phyloP scores from a whole-genome alignment of 2,113 vertebrate species.

The Aptenodytes forsteri region DNA sequence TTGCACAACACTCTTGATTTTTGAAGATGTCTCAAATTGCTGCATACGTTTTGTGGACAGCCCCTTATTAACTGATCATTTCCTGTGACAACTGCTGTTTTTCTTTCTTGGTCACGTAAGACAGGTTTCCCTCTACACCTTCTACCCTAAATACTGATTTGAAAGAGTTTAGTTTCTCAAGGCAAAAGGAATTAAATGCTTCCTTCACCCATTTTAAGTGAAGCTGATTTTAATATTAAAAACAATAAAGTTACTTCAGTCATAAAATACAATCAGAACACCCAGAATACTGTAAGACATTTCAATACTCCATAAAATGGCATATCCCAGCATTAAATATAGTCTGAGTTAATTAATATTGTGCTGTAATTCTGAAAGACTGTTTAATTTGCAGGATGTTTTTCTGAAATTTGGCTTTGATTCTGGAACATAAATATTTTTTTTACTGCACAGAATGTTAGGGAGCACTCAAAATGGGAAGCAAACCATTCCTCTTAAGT shows the following conservation, averaged over 20 bases:
- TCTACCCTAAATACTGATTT: not conserved
- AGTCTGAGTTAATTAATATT: not conserved
- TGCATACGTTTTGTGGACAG: not conserved
- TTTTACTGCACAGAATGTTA: not conserved
- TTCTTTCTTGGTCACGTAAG: not conserved
- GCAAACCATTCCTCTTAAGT: not conserved
- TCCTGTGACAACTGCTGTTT: not conserved
- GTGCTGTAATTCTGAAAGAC: not conserved
- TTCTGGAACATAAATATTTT: not conserved
- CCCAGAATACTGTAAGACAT: not conserved
- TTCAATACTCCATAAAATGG: not conserved
- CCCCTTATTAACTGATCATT: not conserved
- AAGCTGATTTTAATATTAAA: not conserved
- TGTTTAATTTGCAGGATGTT: not conserved
- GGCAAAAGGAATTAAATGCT: not conserved
- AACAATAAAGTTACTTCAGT: not conserved
- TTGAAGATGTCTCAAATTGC: not conserved
- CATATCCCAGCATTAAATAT: not conserved
- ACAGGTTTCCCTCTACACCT: not conserved
- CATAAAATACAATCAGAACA: not conserved
- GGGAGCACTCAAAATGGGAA: not conserved
- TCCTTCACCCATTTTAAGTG: not conserved
- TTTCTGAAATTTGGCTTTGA: not conserved
- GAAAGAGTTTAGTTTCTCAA: not conserved
- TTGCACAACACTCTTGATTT: not conserved